phyloP scores from a whole-genome alignment of 2,888 invertebrate genomes.

The Zeuzera pyrina region DNA sequence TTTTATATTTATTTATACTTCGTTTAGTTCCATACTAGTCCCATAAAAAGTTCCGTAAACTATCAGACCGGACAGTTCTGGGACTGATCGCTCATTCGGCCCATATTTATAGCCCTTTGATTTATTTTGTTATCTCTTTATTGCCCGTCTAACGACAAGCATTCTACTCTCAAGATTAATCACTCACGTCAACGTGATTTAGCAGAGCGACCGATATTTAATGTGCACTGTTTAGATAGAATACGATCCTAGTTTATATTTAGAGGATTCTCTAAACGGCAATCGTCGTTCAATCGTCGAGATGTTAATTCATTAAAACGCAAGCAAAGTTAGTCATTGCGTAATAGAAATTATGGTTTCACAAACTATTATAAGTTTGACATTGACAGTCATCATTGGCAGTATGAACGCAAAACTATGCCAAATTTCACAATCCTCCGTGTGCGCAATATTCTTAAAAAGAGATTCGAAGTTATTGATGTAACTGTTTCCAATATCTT shows the following conservation, averaged over 20 bases:
- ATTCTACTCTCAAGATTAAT: conserved; percentile 68
- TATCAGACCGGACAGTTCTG: conserved; percentile 51
- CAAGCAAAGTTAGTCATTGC: conserved; percentile 8
- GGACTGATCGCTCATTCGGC: conserved; percentile 63
- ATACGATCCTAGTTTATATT: conserved; percentile 58
- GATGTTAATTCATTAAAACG: conserved; percentile 34
- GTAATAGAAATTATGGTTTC: too few relatives aligned
- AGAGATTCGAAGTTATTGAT: too few relatives aligned
- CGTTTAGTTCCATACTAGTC: conserved; percentile 47
- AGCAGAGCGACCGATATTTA: conserved; percentile 69
- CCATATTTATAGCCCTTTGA: conserved; percentile 67
- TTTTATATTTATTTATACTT: conserved; percentile 57
- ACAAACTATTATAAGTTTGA: too few relatives aligned
- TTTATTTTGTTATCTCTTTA: conserved; percentile 73
- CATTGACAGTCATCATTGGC: too few relatives aligned
- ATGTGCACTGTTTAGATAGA: conserved; percentile 64
- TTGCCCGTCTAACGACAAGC: conserved; percentile 68
- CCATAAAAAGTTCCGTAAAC: conserved; percentile 63
- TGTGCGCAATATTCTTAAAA: too few relatives aligned
- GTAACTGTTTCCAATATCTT: too few relatives aligned
- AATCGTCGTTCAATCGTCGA: conserved; percentile 48
- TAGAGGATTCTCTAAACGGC: conserved; percentile 48
- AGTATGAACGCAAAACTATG: too few relatives aligned
- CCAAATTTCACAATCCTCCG: too few relatives aligned
- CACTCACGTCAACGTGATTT: conserved; percentile 68